Evolutionary conservation across 2,797 vertebrate genomes (phyloP).

Genomic region (Crenuchus spilurus): DNA sequence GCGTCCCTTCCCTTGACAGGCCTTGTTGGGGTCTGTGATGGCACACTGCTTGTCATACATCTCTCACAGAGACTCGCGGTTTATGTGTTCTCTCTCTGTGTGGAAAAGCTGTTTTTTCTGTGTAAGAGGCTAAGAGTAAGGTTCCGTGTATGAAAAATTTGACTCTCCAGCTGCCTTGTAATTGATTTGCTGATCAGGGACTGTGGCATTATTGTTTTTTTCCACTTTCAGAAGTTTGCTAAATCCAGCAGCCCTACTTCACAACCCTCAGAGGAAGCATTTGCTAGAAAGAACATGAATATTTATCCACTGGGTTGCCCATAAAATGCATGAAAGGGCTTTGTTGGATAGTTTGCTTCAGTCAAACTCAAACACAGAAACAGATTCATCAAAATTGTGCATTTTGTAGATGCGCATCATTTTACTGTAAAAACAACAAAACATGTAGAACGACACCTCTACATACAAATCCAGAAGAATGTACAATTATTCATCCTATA

Average conservation of each 20-base stretch:
- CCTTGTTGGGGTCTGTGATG: conserved; percentile 48
- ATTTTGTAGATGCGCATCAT: too few relatives aligned
- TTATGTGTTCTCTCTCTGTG: conserved; percentile 6
- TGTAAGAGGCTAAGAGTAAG: conserved; percentile 9
- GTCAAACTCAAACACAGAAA: conserved; percentile 2
- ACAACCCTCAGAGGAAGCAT: not conserved
- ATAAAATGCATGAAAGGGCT: not conserved
- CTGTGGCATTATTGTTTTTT: conserved; percentile 7
- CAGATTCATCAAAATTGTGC: not conserved
- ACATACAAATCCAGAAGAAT: too few relatives aligned
- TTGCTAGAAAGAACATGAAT: not conserved
- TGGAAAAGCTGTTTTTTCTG: not conserved
- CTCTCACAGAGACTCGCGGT: conserved; percentile 27
- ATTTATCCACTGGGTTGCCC: conserved; percentile 1
- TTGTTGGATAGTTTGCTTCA: not conserved
- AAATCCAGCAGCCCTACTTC: conserved; percentile 2
- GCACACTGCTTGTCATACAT: conserved; percentile 41
- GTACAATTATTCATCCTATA: too few relatives aligned
- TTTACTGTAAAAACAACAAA: too few relatives aligned
- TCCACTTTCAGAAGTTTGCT: not conserved
- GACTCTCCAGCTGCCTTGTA: conserved; percentile 2
- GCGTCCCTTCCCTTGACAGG: conserved; percentile 60
- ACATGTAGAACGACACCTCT: not conserved
- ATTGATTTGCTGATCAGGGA: conserved; percentile 17
- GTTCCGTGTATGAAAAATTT: conserved; percentile 4